These are phyloP conservation scores for Mirza zaza DNA, from an alignment of 2,113 vertebrate species.

Conservation along the genomic window DNA sequence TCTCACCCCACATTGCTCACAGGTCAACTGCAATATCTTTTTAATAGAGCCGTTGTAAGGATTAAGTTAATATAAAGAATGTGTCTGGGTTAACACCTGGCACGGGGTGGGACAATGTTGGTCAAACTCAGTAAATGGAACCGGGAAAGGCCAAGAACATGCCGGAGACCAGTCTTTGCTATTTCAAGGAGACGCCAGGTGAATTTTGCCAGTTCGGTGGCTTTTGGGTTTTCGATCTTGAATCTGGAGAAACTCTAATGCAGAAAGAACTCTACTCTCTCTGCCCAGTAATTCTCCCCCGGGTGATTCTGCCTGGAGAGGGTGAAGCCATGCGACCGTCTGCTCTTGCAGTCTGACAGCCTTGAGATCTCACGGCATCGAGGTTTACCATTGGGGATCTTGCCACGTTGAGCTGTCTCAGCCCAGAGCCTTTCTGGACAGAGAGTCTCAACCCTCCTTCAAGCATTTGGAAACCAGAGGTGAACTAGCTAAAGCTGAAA, in stretches of 20 bases:
- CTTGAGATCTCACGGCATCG: neutral
- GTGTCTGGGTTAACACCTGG: neutral
- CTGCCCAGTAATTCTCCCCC: neutral
- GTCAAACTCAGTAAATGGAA: neutral
- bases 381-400: neutral
- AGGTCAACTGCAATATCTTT: neutral
- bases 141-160: too few relatives aligned
- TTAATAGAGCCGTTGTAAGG: neutral
- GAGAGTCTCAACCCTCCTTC: neutral
- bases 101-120: neutral
- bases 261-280: neutral
- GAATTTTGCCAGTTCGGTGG: too few relatives aligned
- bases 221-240: neutral
- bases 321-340: fast-evolving
- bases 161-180: neutral
- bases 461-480: neutral
- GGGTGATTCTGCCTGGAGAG: neutral
- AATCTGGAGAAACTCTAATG: neutral
- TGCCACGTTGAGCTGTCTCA: neutral
- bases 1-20: neutral
- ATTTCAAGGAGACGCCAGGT: neutral
- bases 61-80: neutral
- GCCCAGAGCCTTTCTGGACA: neutral
- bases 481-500: neutral
- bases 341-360: neutral